Conservation (phyloP, 2,888 invertebrate species). For the Volucella bombylans region DNA sequence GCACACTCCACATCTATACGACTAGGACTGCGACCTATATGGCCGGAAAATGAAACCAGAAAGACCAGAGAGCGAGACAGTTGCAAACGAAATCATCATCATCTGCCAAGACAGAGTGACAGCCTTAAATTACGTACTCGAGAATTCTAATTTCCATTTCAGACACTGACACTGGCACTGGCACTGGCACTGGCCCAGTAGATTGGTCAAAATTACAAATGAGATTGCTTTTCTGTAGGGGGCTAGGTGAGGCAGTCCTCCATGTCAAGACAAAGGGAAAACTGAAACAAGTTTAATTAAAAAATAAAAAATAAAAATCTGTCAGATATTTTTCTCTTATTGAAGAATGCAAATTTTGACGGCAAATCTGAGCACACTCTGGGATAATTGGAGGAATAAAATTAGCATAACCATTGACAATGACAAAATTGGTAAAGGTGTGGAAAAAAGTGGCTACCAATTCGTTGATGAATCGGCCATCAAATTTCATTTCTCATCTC, state of each 20-base stretch:
- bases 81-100: constrained; percentile 36
- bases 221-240: constrained; percentile 47
- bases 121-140: constrained; percentile 69
- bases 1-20: constrained; percentile 19
- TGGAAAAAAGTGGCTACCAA: too few species aligned
- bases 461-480: too few species aligned
- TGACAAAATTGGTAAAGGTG: too few species aligned
- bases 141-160: constrained; percentile 66
- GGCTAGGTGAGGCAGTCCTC: constrained; percentile 19
- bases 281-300: constrained; percentile 59
- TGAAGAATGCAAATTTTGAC: constrained; percentile 53
- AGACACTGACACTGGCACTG: constrained; percentile 20
- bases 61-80: constrained; percentile 21
- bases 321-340: constrained; percentile 16
- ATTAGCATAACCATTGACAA: constrained; percentile 28
- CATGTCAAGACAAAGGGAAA: constrained; percentile 14
- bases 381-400: constrained; percentile 23
- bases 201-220: constrained; percentile 67
- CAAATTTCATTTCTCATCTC: too few species aligned
- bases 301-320: constrained; percentile 26
- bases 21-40: constrained; percentile 40
- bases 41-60: constrained; percentile 44
- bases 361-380: constrained; percentile 1
- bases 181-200: constrained; percentile 26
- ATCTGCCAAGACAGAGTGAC: constrained; percentile 70